phyloP scores from a whole-genome alignment of 2,797 vertebrate species.

The Apogon hyalosoma region DNA sequence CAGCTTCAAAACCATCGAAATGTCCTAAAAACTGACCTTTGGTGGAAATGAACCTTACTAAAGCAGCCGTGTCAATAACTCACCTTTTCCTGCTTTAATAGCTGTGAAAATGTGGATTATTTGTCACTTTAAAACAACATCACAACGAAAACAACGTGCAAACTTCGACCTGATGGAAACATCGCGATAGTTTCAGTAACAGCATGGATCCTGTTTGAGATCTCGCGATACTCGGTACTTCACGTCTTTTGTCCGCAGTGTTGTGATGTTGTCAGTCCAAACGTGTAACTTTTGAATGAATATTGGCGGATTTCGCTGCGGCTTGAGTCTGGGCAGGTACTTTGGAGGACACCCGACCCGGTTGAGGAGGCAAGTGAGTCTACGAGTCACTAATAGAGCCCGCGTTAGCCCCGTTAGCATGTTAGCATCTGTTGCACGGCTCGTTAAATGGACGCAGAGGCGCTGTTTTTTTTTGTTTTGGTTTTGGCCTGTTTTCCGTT shows the following conservation, averaged over 20 bases:
- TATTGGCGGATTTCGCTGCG: rapidly evolving
- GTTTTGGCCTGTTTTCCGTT: background rate
- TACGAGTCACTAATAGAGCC: rapidly evolving
- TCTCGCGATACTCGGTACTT: constrained; percentile 23
- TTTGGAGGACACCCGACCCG: rapidly evolving
- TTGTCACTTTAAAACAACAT: background rate
- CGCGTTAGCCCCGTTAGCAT: background rate
- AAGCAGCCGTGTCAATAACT: too few species aligned
- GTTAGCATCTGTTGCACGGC: constrained; percentile 12
- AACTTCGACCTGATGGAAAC: background rate
- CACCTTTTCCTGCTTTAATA: background rate
- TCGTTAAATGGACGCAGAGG: too few species aligned
- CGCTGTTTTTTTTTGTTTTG: too few species aligned
- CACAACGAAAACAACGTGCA: too few species aligned
- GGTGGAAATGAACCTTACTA: too few species aligned
- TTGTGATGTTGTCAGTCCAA: background rate
- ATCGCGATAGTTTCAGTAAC: constrained; percentile 1
- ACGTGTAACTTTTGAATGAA: background rate
- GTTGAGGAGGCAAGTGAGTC: background rate
- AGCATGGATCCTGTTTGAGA: background rate
- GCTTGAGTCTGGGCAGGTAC: rapidly evolving
- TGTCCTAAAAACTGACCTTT: too few species aligned
- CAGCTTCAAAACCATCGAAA: too few species aligned
- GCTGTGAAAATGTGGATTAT: background rate
- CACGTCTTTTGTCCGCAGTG: rapidly evolving